Evolutionary conservation across 2,888 invertebrate species (phyloP).

Genomic region (Epinotia bilunana): DNA sequence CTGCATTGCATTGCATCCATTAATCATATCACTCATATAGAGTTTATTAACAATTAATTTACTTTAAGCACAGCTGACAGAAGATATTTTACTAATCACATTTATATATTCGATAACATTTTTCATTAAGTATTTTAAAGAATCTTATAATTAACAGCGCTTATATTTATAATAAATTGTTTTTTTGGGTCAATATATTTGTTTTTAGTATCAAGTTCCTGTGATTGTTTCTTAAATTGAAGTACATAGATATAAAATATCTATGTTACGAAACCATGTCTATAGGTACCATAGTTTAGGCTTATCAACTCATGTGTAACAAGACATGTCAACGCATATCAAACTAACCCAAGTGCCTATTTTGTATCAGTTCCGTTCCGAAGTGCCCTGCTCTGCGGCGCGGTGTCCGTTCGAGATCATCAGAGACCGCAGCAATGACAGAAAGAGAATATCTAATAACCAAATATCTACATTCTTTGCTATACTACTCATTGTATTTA

Average conservation of each 20-base stretch:
- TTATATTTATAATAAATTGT: slow-evolving; percentile 2
- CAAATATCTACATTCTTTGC: neutral
- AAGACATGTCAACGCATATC: neutral
- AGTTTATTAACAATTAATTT: neutral
- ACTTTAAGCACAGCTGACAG: slow-evolving; percentile 11
- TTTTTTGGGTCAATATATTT: neutral
- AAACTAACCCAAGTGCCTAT: neutral
- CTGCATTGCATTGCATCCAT: neutral
- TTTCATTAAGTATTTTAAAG: neutral
- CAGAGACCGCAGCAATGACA: neutral
- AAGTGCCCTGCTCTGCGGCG: neutral
- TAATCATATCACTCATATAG: neutral
- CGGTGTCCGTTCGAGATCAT: neutral
- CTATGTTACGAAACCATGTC: neutral
- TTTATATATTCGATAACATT: slow-evolving; percentile 20
- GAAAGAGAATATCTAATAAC: neutral
- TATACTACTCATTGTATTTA: no score
- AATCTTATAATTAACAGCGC: slow-evolving; percentile 16
- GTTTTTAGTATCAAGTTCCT: neutral
- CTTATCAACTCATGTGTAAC: neutral
- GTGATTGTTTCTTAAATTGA: slow-evolving; percentile 7
- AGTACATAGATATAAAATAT: slow-evolving; percentile 4
- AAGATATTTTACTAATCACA: slow-evolving; percentile 15
- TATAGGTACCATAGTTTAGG: neutral
- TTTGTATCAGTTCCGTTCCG: slow-evolving; percentile 1